Evolutionary conservation across 37 sponge, comb jelly and placozoan species (phyloP), one percentile per base, ranked within the genome.

Genomic region (Diacarnus erythraeanus): DNA sequence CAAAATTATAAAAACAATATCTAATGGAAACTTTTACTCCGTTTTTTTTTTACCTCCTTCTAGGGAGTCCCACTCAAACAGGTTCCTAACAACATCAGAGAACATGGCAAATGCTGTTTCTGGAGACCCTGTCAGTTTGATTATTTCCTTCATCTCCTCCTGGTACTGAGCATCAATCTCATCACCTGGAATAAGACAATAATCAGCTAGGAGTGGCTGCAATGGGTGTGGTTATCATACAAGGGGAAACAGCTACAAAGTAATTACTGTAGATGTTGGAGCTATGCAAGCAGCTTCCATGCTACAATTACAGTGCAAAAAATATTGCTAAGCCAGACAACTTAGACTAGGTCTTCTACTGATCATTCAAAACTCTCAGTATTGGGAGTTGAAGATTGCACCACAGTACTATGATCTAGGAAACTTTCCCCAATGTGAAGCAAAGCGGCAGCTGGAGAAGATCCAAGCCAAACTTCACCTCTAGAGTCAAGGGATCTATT

Each of bases 401-500:
- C 89, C 93, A 0, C 80, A 90, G 72, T 98, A 98, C 80, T 98
- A 98, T 84, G 94, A 98, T 66, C 64, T 98, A 80, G 63, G 77
- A 25, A 98, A 98, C 71, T 98, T 98, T 84, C 99, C 99, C 12
- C 89, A 95, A 47, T 95, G 99, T 80, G 96, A 93, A 44, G 99
- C 94, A n/a, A n/a, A n/a, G n/a, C n/a, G n/a, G n/a, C n/a, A n/a
- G n/a, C n/a, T n/a, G n/a, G n/a, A n/a, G n/a, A n/a, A n/a, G n/a
- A n/a, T n/a, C n/a, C n/a, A n/a, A n/a, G n/a, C n/a, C n/a, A n/a
- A n/a, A n/a, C n/a, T n/a, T n/a, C n/a, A n/a, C n/a, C n/a, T n/a
- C n/a, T n/a, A n/a, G n/a, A n/a, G n/a, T n/a, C n/a, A n/a, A n/a
- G n/a, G n/a, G n/a, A n/a, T n/a, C n/a, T n/a, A n/a, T n/a, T n/a